A percentile compares a stretch with the other conserved stretches of the same genome.
These are phyloP conservation scores for Candoia aspera DNA, from an alignment of 2,113 vertebrate genomes.

Conservation along the genomic window DNA sequence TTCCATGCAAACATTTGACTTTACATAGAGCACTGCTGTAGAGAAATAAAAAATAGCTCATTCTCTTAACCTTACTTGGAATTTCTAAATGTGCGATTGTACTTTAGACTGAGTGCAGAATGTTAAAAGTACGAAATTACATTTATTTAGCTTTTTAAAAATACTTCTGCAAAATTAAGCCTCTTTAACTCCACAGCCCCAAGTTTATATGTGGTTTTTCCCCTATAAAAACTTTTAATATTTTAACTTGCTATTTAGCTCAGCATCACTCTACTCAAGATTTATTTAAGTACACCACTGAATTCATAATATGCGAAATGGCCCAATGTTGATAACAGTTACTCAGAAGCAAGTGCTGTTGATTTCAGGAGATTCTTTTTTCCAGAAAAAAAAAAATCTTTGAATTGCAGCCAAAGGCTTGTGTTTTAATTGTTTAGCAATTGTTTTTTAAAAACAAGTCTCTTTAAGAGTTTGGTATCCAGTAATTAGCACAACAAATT, in stretches of 20 bases:
- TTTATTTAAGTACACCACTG: not conserved
- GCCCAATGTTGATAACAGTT: not conserved
- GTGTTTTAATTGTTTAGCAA: not conserved
- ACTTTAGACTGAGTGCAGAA: not conserved
- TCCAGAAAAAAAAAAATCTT: not conserved
- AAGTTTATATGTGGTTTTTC: not conserved
- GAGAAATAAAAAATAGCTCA: not conserved
- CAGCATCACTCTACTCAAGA: not conserved
- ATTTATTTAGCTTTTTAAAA: not conserved
- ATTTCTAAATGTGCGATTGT: not conserved
- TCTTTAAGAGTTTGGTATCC: not conserved
- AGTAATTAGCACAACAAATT: not conserved
- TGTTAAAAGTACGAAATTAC: not conserved
- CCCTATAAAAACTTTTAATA: not conserved
- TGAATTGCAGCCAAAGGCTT: not conserved
- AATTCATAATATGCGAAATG: not conserved
- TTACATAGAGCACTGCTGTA: not conserved
- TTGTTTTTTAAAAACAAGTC: not conserved
- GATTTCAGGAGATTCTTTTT: not conserved
- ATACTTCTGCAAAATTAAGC: not conserved
- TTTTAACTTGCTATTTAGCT: not conserved
- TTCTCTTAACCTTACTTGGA: not conserved
- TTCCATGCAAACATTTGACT: not conserved
- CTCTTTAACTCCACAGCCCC: not conserved
- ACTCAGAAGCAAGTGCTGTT: not conserved